Evolutionary conservation across 2,888 invertebrate species (phyloP).

Genomic region (Proisotoma minuta): DNA sequence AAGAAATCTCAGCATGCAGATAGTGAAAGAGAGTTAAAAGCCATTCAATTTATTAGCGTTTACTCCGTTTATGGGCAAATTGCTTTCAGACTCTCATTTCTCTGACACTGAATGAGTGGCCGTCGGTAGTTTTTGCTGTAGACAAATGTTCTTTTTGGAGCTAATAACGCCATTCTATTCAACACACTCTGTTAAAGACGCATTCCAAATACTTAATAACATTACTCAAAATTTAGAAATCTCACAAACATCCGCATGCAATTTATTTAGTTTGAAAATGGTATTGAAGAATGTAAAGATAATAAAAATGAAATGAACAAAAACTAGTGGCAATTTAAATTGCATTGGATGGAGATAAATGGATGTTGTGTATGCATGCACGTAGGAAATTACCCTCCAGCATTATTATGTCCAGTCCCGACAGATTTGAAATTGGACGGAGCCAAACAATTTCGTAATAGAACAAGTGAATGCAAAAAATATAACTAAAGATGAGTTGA

Average conservation of each 20-base stretch:
- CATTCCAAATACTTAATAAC: too few relatives aligned
- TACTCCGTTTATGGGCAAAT: conserved; percentile 15
- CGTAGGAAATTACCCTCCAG: conserved; percentile 4
- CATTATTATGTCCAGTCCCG: neutral
- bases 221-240: too few relatives aligned
- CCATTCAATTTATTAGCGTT: conserved; percentile 13
- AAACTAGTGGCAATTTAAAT: too few relatives aligned
- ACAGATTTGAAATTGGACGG: too few relatives aligned
- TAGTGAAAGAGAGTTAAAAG: neutral
- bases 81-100: neutral
- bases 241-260: too few relatives aligned
- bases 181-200: too few relatives aligned
- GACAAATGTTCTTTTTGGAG: neutral
- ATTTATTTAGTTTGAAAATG: too few relatives aligned
- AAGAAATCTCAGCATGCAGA: conserved; percentile 7
- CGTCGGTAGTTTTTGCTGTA: neutral
- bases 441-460: neutral
- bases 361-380: neutral
- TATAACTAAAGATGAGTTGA: neutral
- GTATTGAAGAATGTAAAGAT: too few relatives aligned
- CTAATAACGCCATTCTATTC: conserved; percentile 4
- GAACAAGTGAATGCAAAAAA: too few relatives aligned
- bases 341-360: neutral
- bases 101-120: conserved; percentile 3
- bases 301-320: too few relatives aligned